Percentiles rank a stretch among this genome's conserved stretches.
Evolutionary conservation across 1,140 invertebrate genomes (phyloP).

Genomic region (Ostrea denselamellosa): DNA sequence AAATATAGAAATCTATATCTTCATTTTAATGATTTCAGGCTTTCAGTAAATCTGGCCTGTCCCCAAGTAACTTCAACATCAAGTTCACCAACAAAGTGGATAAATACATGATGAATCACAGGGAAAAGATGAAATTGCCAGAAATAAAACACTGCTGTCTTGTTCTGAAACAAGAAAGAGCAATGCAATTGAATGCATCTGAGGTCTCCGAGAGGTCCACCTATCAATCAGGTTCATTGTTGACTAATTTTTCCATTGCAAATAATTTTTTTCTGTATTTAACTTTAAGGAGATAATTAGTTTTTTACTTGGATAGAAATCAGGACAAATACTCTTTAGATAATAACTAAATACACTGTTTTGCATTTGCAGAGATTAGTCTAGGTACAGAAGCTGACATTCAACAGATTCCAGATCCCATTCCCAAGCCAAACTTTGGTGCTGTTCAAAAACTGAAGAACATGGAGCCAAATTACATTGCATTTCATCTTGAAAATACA

Average conservation of each 20-base stretch:
- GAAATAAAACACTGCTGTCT: constrained; percentile 33
- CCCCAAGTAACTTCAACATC: constrained; percentile 38
- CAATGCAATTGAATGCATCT: constrained; percentile 19
- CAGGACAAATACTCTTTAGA: too few relatives aligned
- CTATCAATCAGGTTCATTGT: constrained; percentile 45
- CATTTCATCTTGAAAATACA: too few relatives aligned
- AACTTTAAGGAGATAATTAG: too few relatives aligned
- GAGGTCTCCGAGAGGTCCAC: constrained; percentile 41
- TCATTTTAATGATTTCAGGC: neutral
- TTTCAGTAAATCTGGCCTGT: constrained; percentile 38
- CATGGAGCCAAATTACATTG: too few relatives aligned
- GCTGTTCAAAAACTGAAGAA: too few relatives aligned
- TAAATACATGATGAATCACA: too few relatives aligned
- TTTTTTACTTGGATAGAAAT: too few relatives aligned
- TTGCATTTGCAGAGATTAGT: too few relatives aligned
- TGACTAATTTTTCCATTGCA: neutral
- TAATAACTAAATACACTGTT: too few relatives aligned
- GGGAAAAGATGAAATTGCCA: constrained; percentile 9
- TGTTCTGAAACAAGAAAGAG: constrained; percentile 46
- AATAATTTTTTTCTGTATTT: neutral
- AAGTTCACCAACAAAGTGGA: constrained; percentile 43
- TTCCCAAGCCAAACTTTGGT: too few relatives aligned
- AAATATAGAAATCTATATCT: neutral
- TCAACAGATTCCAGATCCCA: too few relatives aligned
- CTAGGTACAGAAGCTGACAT: too few relatives aligned